These are phyloP conservation scores for Macaria notata DNA, from an alignment of 2,888 invertebrate species.

Conservation along the genomic window DNA sequence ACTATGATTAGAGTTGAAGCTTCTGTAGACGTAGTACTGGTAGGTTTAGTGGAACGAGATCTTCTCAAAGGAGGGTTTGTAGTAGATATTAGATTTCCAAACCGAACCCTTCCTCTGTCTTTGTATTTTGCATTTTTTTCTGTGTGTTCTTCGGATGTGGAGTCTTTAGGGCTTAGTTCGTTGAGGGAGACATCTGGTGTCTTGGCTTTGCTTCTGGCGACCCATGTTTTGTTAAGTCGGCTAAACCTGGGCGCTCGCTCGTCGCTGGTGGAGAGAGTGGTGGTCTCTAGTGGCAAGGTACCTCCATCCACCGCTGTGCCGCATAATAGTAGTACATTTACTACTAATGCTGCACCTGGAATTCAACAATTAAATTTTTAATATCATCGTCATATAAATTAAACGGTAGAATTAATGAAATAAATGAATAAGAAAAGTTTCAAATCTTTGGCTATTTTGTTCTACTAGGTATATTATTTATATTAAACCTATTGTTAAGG, in stretches of 20 bases:
- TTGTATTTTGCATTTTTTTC: constrained; percentile 77
- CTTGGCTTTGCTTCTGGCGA: constrained; percentile 48
- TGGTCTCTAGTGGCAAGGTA: constrained; percentile 59
- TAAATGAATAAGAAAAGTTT: too few relatives aligned
- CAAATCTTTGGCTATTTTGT: too few relatives aligned
- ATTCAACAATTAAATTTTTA: constrained; percentile 26
- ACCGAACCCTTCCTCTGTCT: constrained; percentile 70
- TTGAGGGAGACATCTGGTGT: constrained; percentile 65
- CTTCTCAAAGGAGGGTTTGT: constrained; percentile 54
- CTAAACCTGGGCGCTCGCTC: constrained; percentile 50
- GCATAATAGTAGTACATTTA: constrained; percentile 70
- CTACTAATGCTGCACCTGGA: constrained; percentile 77
- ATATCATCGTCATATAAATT: too few relatives aligned
- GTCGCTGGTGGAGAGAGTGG: constrained; percentile 52
- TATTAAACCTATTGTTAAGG: too few relatives aligned
- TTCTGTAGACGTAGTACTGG: constrained; percentile 47
- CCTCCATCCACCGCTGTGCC: constrained; percentile 60
- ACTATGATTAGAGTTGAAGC: constrained; percentile 58
- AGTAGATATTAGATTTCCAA: constrained; percentile 51
- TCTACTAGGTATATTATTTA: too few relatives aligned
- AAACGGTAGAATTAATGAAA: too few relatives aligned
- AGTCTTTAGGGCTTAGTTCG: constrained; percentile 67
- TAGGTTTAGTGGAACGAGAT: constrained; percentile 40
- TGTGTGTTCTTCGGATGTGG: constrained; percentile 66
- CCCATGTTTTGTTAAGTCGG: constrained; percentile 48